Percentiles rank a stretch among this genome's conserved stretches.
Evolutionary conservation across 2,113 vertebrate species (phyloP).

Genomic region (Carassius gibelio): DNA sequence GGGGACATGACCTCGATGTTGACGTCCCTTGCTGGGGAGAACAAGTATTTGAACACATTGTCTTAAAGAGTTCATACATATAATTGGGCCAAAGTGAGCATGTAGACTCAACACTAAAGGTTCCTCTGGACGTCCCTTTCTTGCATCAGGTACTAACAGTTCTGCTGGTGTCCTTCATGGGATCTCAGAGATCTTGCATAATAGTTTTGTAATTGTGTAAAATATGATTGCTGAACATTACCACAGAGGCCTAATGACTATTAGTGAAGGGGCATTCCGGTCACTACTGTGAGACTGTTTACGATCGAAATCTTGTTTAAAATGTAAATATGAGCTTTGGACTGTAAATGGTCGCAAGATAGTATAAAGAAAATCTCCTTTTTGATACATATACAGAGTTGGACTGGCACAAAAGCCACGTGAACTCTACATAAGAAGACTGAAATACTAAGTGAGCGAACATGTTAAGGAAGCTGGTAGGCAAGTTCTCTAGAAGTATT

Average conservation of each 20-base stretch:
- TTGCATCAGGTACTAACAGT: neutral
- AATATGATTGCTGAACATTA: constrained; percentile 35
- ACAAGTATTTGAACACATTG: constrained; percentile 91
- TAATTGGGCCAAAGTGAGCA: constrained; percentile 2
- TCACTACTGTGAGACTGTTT: constrained; percentile 62
- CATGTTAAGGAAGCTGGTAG: constrained; percentile 34
- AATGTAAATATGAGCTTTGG: constrained; percentile 75
- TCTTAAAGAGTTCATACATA: constrained; percentile 70
- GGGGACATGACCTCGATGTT: constrained; percentile 96
- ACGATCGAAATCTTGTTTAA: constrained; percentile 62
- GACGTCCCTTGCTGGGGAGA: constrained; percentile 90
- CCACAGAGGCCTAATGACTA: constrained; percentile 32
- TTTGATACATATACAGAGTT: constrained; percentile 53
- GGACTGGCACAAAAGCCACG: neutral
- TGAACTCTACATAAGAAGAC: neutral
- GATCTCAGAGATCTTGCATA: constrained; percentile 55
- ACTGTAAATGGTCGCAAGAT: constrained; percentile 69
- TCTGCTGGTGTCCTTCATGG: constrained; percentile 16
- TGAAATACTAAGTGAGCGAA: constrained; percentile 43
- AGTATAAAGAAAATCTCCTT: constrained; percentile 46
- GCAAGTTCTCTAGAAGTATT: constrained; percentile 15
- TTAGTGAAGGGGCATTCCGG: constrained; percentile 66
- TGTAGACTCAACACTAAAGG: constrained; percentile 70
- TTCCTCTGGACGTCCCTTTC: constrained; percentile 59
- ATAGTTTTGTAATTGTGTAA: constrained; percentile 39